Percentiles rank a stretch among this genome's conserved stretches.
phyloP scores from a whole-genome alignment of 2,113 vertebrate genomes.

The Acrocephalus kingi region DNA sequence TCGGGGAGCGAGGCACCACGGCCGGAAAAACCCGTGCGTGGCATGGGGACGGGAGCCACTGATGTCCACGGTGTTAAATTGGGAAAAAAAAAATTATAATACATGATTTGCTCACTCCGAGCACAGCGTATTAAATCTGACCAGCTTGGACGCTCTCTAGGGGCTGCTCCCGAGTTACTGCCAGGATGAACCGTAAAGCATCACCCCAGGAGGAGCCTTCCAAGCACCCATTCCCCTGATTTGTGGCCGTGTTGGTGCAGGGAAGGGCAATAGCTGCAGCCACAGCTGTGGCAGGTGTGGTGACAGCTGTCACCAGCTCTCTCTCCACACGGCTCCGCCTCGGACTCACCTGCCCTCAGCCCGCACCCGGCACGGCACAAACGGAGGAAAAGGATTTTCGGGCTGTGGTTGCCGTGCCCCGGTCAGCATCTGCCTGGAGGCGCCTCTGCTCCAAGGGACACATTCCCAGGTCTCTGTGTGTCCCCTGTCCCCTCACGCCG shows the following conservation, averaged over 20 bases:
- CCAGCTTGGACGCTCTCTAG: fast-evolving
- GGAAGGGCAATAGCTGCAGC: fast-evolving
- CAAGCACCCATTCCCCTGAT: fast-evolving
- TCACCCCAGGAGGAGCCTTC: neutral
- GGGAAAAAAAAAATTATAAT: neutral
- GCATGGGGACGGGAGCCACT: neutral
- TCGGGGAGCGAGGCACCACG: fast-evolving
- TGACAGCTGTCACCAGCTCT: fast-evolving
- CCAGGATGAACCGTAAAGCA: fast-evolving
- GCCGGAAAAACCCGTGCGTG: fast-evolving
- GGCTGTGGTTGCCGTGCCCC: fast-evolving
- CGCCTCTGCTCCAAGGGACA: neutral
- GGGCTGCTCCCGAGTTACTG: neutral
- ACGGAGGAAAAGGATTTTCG: fast-evolving
- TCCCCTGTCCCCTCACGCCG: fast-evolving
- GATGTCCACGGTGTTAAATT: fast-evolving
- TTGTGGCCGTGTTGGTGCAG: fast-evolving
- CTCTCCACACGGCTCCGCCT: fast-evolving
- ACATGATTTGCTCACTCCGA: neutral
- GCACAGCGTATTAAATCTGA: neutral
- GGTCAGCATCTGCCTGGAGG: fast-evolving
- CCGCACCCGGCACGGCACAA: fast-evolving
- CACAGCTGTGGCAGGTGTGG: neutral
- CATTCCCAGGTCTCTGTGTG: fast-evolving
- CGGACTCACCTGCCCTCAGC: fast-evolving